Base-by-base conservation (phyloP, 2,888 invertebrate species). In the Bhutanitis thaidina region DNA sequence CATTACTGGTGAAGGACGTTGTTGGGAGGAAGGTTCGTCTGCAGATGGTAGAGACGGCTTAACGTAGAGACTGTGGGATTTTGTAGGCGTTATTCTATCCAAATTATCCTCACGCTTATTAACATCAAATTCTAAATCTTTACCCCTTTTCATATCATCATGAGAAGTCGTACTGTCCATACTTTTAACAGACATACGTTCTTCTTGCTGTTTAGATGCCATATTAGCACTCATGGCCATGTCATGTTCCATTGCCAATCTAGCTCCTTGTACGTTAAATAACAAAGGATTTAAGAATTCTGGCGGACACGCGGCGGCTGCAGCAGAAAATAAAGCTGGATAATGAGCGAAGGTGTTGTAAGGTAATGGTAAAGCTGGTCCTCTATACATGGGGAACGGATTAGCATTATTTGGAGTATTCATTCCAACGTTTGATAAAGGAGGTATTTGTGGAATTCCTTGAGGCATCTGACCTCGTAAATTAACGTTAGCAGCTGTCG, bases 341-440 rank as follows among this genome's bases (percentile, higher is more conserved):
- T 93, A 91, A 5, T 88, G 91, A 16, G 91, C 89, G 67, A 94
- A 93, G 0, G 92, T 91, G 12, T 92, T 92, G 64, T 93, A 94
- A 39, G 90, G 91, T 61, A 93, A 93, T 1, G 92, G 92, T 53
- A 91, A 68, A 15, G 90, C 79, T 1, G 93, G 92, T 8, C 93
- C 91, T 57, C 94, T 91, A 69, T 95, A 95, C 76, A 95, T 92
- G 10, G 94, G 89, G 71, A 94, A 95, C 0, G 94, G 94, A 65
- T 92, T 92, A 5, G 88, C 78, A 53, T 77, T 86, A 40, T 85
- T 79, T 34, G 77, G 73, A 53, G 77, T 75, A 73, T 77, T 80
- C 87, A 87, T 85, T 34, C 77, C 78, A 59, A 88, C 81, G 79
- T 86, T 86, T 49, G 81, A 74, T 48, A 90, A 56, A 8, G 79